Conservation (phyloP, 2,888 invertebrate genomes). For the Notodromas monacha region DNA sequence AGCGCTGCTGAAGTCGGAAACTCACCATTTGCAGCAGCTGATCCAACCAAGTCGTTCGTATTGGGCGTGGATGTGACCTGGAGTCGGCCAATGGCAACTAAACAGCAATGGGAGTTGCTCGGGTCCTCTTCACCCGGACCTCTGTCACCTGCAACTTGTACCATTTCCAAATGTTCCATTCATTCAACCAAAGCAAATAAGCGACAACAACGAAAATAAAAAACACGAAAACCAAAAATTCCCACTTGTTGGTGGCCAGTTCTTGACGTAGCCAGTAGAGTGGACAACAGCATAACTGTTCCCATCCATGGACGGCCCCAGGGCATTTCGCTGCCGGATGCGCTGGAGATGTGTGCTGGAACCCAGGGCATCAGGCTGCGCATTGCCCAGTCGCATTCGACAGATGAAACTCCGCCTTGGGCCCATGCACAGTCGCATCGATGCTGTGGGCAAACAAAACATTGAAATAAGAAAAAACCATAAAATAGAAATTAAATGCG, state of each 20-base stretch:
- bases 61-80: conserved; percentile 88
- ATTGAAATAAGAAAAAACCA: no score
- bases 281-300: conserved; percentile 93
- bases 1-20: no score
- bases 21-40: conserved; percentile 26
- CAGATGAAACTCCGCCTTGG: conserved; percentile 94
- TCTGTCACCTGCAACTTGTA: conserved; percentile 57
- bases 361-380: conserved; percentile 32
- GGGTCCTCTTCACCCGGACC: conserved; percentile 23
- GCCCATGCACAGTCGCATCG: conserved; percentile 91
- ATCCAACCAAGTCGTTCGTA: conserved; percentile 52
- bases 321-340: conserved; percentile 66
- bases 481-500: no score
- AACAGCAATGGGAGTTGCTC: conserved; percentile 58
- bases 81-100: conserved; percentile 86
- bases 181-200: no score
- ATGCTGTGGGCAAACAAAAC: no score
- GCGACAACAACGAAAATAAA: no score
- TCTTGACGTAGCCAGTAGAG: conserved; percentile 97
- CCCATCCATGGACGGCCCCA: conserved; percentile 71
- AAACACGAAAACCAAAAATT: no score
- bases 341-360: conserved; percentile 39
- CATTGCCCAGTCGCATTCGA: conserved; percentile 80
- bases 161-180: conserved; percentile 12
- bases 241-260: conserved; percentile 78